phyloP scores from a whole-genome alignment of 1,140 invertebrate genomes.

The Rhynchophorus ferrugineus region DNA sequence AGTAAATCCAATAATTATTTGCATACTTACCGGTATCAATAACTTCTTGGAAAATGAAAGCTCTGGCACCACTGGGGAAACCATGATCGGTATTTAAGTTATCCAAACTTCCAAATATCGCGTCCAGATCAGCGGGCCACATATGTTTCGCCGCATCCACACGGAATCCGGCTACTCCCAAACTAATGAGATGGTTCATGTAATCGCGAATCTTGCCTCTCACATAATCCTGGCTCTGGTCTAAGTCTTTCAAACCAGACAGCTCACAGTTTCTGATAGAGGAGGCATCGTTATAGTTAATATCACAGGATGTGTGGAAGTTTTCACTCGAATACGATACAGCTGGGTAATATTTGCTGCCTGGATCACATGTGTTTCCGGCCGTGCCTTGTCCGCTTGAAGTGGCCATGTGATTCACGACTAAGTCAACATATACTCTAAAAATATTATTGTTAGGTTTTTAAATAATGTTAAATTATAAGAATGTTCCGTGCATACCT shows the following conservation, averaged over 20 bases:
- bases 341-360: slow-evolving; percentile 45
- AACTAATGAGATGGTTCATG: slow-evolving; percentile 61
- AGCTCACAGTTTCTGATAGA: slow-evolving; percentile 68
- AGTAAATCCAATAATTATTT: no score
- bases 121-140: slow-evolving; percentile 64
- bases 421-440: slow-evolving; percentile 77
- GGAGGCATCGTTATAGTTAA: slow-evolving; percentile 37
- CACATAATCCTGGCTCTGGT: slow-evolving; percentile 52
- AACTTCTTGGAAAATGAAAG: slow-evolving; percentile 74
- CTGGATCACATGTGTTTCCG: slow-evolving; percentile 49
- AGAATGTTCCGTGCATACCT: no score
- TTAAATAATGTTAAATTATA: slow-evolving; percentile 4
- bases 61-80: slow-evolving; percentile 49
- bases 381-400: slow-evolving; percentile 52
- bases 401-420: slow-evolving; percentile 88
- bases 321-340: slow-evolving; percentile 50
- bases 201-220: slow-evolving; percentile 58
- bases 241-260: slow-evolving; percentile 21
- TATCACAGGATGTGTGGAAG: slow-evolving; percentile 51
- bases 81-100: slow-evolving; percentile 50
- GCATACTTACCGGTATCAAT: slow-evolving; percentile 58
- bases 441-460: slow-evolving; percentile 4
- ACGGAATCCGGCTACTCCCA: slow-evolving; percentile 78
- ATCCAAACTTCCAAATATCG: slow-evolving; percentile 53
- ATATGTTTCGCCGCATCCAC: slow-evolving; percentile 68